Conservation (phyloP, 2,113 vertebrate genomes). For the Indicator maculatus region DNA sequence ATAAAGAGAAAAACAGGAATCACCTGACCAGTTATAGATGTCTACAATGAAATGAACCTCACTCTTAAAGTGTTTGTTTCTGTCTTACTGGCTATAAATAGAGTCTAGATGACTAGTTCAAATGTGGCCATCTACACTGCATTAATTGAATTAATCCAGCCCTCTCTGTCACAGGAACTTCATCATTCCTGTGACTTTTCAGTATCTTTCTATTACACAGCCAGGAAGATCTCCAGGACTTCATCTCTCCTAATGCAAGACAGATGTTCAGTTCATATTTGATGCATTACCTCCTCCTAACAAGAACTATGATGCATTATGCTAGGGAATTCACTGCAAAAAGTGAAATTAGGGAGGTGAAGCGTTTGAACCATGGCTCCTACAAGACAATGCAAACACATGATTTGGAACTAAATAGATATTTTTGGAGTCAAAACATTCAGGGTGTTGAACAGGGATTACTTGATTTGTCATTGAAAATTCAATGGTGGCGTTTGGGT, state of each 20-base stretch:
- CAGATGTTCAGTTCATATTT: slow-evolving; percentile 42
- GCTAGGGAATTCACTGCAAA: not conserved
- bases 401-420: not conserved
- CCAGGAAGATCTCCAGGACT: not conserved
- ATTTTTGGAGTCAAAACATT: not conserved
- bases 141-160: not conserved
- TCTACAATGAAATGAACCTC: not conserved
- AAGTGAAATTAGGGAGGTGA: slow-evolving; percentile 12
- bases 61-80: not conserved
- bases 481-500: fast-evolving
- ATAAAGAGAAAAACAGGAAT: not conserved
- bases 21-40: not conserved
- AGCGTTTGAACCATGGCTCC: not conserved
- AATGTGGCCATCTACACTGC: not conserved
- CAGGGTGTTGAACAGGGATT: fast-evolving
- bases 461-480: not conserved
- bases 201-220: not conserved
- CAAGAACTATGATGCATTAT: not conserved
- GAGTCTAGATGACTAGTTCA: not conserved
- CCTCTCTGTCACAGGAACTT: not conserved
- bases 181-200: not conserved
- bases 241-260: not conserved
- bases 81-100: not conserved
- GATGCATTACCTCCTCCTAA: slow-evolving; percentile 7
- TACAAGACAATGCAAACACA: not conserved